Conservation (phyloP, 1,140 invertebrate species). For the Triops cancriformis region DNA sequence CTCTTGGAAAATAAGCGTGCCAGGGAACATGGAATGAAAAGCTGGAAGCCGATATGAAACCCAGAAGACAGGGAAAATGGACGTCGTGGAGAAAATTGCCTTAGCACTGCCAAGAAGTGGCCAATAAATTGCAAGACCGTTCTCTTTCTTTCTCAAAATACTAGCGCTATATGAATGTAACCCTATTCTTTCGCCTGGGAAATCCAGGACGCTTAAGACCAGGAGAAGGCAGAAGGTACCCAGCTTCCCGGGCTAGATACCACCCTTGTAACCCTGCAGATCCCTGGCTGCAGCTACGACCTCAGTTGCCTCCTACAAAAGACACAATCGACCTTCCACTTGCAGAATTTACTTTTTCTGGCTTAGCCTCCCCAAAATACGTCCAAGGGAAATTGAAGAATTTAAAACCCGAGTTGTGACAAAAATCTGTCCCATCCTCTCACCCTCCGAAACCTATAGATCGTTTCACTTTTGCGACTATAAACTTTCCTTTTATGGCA, state of each 20-base stretch:
- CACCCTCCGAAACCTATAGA: too few species aligned
- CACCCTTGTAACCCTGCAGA: background rate
- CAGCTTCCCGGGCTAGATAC: background rate
- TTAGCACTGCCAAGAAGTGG: conserved; percentile 4
- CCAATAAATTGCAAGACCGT: background rate
- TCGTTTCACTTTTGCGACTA: too few species aligned
- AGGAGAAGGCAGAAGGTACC: background rate
- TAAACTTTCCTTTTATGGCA: too few species aligned
- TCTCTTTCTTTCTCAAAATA: background rate
- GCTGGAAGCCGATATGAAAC: background rate
- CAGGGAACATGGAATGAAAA: background rate
- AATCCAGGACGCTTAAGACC: background rate
- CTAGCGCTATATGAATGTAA: background rate
- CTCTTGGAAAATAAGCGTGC: background rate
- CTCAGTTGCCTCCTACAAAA: background rate
- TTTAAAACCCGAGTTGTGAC: too few species aligned
- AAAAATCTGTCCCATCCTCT: too few species aligned
- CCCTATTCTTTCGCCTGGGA: background rate
- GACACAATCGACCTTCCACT: background rate
- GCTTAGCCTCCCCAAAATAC: too few species aligned
- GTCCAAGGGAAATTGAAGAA: too few species aligned
- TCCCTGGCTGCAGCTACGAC: background rate
- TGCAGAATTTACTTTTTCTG: too few species aligned
- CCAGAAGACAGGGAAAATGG: background rate
- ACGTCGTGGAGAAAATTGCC: conserved; percentile 4